Evolutionary conservation across 1,140 invertebrate genomes (phyloP).

Genomic region (Pteromalus puparum): DNA sequence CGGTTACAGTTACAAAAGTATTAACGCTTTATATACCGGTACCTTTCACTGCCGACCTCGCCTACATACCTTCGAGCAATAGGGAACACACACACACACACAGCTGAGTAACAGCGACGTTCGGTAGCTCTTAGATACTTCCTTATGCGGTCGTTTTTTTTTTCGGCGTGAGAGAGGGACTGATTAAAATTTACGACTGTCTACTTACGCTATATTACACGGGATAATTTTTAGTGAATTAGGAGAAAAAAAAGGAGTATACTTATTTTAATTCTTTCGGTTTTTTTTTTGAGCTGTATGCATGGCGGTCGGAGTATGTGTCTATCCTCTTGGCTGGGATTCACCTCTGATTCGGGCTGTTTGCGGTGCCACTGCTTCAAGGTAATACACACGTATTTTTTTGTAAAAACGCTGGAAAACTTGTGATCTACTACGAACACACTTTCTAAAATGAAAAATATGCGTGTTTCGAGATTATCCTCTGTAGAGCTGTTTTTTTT

Average conservation of each 20-base stretch:
- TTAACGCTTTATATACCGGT: slow-evolving; percentile 45
- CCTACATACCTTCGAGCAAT: slow-evolving; percentile 47
- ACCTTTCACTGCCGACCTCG: slow-evolving; percentile 67
- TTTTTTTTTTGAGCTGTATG: slow-evolving; percentile 81
- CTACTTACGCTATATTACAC: not conserved
- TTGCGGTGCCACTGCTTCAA: slow-evolving; percentile 88
- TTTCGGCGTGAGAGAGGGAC: not conserved
- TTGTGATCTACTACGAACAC: too few relatives aligned
- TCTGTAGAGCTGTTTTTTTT: not conserved
- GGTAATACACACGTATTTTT: slow-evolving; percentile 73
- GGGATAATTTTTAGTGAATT: not conserved
- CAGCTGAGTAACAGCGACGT: not conserved
- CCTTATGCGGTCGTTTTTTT: slow-evolving; percentile 6
- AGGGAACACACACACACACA: not conserved
- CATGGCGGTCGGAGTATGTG: slow-evolving; percentile 88
- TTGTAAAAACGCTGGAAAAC: not conserved
- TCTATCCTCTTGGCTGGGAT: slow-evolving; percentile 97
- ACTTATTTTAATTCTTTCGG: not conserved
- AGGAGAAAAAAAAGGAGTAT: not conserved
- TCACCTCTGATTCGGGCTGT: slow-evolving; percentile 87
- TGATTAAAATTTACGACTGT: not conserved
- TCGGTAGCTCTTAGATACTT: slow-evolving; percentile 4
- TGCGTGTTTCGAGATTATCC: not conserved
- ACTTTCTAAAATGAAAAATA: not conserved
- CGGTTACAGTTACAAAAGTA: slow-evolving; percentile 57